These are phyloP conservation scores for Parotocinclus haroldoi DNA, from an alignment of 2,797 vertebrate species.

Conservation along the genomic window DNA sequence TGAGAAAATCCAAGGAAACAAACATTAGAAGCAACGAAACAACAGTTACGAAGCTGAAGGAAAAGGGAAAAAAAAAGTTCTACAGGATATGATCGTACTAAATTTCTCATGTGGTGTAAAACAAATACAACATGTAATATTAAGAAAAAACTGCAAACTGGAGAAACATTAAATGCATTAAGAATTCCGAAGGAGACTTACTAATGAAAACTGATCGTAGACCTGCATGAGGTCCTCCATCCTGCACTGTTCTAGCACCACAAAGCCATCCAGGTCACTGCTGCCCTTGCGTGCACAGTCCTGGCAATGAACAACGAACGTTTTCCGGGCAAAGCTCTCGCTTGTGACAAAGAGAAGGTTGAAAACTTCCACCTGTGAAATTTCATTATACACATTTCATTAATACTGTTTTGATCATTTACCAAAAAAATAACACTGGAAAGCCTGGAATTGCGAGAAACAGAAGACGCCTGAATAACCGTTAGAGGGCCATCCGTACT, in stretches of 20 bases:
- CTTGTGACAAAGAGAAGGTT: slow-evolving; percentile 94
- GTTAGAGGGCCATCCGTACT: too few relatives aligned
- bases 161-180: too few relatives aligned
- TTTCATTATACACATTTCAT: not conserved
- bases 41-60: not conserved
- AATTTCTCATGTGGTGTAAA: too few relatives aligned
- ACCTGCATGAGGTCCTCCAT: slow-evolving; percentile 96
- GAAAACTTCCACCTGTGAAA: slow-evolving; percentile 91
- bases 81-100: too few relatives aligned
- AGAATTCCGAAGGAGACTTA: slow-evolving; percentile 66
- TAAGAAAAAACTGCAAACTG: too few relatives aligned
- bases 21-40: not conserved
- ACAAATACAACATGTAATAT: too few relatives aligned
- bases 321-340: slow-evolving; percentile 91
- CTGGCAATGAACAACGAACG: slow-evolving; percentile 91
- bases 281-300: slow-evolving; percentile 93
- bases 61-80: too few relatives aligned
- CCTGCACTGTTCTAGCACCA: slow-evolving; percentile 97
- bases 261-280: slow-evolving; percentile 88
- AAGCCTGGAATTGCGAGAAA: too few relatives aligned
- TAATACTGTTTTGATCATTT: not conserved
- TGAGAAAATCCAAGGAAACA: slow-evolving; percentile 47
- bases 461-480: too few relatives aligned
- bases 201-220: slow-evolving; percentile 97
- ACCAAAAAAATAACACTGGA: too few relatives aligned